Conservation (phyloP, 2,888 invertebrate species). For the Ophion ellenae region DNA sequence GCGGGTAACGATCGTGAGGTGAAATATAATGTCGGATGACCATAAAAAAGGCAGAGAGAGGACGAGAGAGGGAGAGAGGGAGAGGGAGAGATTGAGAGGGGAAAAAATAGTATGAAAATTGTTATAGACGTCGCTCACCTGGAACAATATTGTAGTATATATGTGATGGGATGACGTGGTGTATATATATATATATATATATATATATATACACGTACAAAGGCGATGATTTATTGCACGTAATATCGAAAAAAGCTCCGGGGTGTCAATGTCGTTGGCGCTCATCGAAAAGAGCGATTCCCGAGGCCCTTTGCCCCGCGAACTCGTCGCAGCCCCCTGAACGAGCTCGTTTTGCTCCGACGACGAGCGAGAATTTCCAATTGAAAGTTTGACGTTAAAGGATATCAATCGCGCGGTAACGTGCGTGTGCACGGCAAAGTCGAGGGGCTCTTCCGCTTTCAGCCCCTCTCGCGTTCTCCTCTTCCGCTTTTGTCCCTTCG, state of each 20-base stretch:
- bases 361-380: conserved; percentile 73
- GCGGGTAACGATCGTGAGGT: conserved; percentile 14
- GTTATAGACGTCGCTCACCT: conserved; percentile 76
- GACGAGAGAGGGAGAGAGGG: background rate
- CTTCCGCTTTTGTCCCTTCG: background rate
- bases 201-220: background rate
- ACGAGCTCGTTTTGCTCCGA: conserved; percentile 23
- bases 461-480: background rate
- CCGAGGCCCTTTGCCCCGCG: conserved; percentile 24
- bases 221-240: conserved; percentile 79
- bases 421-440: conserved; percentile 22
- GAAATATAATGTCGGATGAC: conserved; percentile 31
- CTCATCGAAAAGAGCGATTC: conserved; percentile 33
- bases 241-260: conserved; percentile 74
- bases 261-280: conserved; percentile 63
- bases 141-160: conserved; percentile 77
- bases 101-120: conserved; percentile 71
- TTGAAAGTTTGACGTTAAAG: conserved; percentile 78
- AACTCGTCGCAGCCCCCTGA: conserved; percentile 31
- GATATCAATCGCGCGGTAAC: conserved; percentile 69
- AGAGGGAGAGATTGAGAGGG: background rate
- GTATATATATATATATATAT: conserved; percentile 25
- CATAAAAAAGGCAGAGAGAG: conserved; percentile 11
- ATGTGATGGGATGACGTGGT: conserved; percentile 69
- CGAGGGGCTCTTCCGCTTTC: conserved; percentile 6